Conservation (phyloP, 2,113 vertebrate genomes). For the Oryzias celebensis region DNA sequence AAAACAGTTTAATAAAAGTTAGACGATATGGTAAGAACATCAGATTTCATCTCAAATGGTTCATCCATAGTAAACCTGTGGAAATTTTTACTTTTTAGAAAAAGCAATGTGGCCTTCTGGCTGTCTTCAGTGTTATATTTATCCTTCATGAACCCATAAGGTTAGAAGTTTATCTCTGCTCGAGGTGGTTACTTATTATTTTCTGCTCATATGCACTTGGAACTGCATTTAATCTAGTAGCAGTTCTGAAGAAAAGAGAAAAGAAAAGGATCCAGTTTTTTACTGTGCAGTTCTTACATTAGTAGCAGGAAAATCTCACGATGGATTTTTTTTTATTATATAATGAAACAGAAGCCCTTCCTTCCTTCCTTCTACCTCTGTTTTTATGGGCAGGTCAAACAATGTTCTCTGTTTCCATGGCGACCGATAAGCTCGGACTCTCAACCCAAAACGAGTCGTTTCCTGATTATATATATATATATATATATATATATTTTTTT, state of each 20-base stretch:
- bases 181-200: too few relatives aligned
- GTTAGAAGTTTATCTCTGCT: too few relatives aligned
- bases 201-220: not conserved
- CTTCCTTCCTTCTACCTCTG: constrained; percentile 39
- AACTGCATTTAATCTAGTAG: not conserved
- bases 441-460: constrained; percentile 44
- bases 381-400: constrained; percentile 1
- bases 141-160: too few relatives aligned
- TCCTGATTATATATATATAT: constrained; percentile 37
- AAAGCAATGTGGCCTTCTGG: too few relatives aligned
- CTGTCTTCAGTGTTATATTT: too few relatives aligned
- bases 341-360: constrained; percentile 33
- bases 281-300: constrained; percentile 31
- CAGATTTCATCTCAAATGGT: too few relatives aligned
- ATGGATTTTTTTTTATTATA: constrained; percentile 52
- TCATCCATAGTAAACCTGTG: too few relatives aligned
- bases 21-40: too few relatives aligned
- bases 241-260: not conserved
- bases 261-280: not conserved
- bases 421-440: constrained; percentile 33
- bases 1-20: too few relatives aligned
- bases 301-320: constrained; percentile 27
- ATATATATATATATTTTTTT: too few relatives aligned
- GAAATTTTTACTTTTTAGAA: too few relatives aligned
- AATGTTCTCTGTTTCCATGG: constrained; percentile 47